Conservation (phyloP, 1,140 invertebrate species). For the Scaptomyza montana region DNA sequence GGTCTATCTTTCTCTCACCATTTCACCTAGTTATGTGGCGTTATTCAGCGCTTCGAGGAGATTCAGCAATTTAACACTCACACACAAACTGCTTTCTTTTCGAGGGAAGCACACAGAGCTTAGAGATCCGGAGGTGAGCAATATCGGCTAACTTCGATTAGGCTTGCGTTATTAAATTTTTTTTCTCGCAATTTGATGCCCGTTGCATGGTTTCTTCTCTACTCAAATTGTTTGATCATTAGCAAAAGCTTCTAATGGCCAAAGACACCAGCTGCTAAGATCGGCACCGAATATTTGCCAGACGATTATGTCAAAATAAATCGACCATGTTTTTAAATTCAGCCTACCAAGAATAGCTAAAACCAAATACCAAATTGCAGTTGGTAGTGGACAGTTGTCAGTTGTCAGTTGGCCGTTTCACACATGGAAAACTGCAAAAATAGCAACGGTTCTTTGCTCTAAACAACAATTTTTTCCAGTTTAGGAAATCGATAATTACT, state of each 20-base stretch:
- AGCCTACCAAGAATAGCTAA: slow-evolving; percentile 19
- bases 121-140: slow-evolving; percentile 1
- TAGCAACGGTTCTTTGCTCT: neutral
- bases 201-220: slow-evolving; percentile 30
- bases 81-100: slow-evolving; percentile 38
- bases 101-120: slow-evolving; percentile 17
- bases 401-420: neutral
- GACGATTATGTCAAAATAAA: slow-evolving; percentile 38
- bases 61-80: slow-evolving; percentile 47
- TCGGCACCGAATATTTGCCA: slow-evolving; percentile 24
- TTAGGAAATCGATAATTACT: neutral
- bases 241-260: slow-evolving; percentile 60
- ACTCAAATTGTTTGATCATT: slow-evolving; percentile 66
- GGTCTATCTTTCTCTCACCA: slow-evolving; percentile 11
- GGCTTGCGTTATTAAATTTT: slow-evolving; percentile 68
- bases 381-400: neutral
- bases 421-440: neutral
- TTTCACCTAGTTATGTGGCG: slow-evolving; percentile 44
- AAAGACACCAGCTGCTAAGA: slow-evolving; percentile 33
- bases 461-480: neutral
- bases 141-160: slow-evolving; percentile 49
- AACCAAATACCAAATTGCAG: neutral
- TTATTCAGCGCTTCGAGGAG: slow-evolving; percentile 54
- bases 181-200: slow-evolving; percentile 55
- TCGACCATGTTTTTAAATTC: neutral